Evolutionary conservation across 2,888 invertebrate species (phyloP), one percentile per base, ranked within the genome.

Genomic region (Drosophila niveifrons): DNA sequence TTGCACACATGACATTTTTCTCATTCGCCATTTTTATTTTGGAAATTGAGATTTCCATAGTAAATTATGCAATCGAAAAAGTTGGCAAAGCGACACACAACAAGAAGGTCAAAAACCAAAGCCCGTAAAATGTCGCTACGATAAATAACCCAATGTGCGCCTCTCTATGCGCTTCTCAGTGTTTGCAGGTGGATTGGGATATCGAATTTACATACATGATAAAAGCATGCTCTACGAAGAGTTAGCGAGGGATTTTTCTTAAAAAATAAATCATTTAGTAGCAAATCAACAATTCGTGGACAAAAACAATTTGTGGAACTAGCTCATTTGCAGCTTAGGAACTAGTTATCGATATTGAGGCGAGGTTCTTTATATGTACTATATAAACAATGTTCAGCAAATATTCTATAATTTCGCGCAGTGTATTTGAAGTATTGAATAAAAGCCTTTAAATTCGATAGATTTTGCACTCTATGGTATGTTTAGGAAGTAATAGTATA

Each of bases 161-260:
- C 58, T 29, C 34, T 66, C 74, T 74, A 61, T 61, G 57, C 66
- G 57, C 36, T 72, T 74, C 66, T 71, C 72, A 61, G 6, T 13
- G 15, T 0, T 15, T 34, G 23, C 11, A 10, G 34, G 11, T 31
- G 23, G 23, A 23, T 6, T 6, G 4, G 23, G 23, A 23, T 23
- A 48, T 13, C 15, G 29, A 48, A 15, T 48, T 48, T 51, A 15
- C 10, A 13, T 31, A 9, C 23, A 15, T 31, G 13, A 51, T 34
- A 15, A 1, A 51, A 51, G 23, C 23, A 23, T 23, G 23, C 6
- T 23, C 23, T 23, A 23, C 23, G 23, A 23, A 0, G 23, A 23
- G 23, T 23, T 23, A 23, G 23, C 4, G 6, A 23, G 23, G 23
- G 6, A 4, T 23, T 23, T 23, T n/a, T n/a, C n/a, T n/a, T n/a